phyloP scores from a whole-genome alignment of 1,140 invertebrate species.

The Bombus fervidus region DNA sequence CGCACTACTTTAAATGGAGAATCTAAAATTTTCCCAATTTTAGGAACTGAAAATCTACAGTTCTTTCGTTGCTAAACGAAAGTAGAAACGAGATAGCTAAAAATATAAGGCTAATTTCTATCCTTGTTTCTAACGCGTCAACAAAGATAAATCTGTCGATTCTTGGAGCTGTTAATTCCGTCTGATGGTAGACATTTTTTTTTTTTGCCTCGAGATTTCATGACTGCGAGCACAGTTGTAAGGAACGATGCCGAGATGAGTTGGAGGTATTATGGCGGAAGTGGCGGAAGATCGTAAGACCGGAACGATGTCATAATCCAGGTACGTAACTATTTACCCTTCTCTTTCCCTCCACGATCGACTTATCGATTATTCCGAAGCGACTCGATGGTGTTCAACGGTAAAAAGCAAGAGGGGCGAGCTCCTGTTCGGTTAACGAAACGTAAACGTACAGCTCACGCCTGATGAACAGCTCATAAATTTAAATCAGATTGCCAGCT shows the following conservation, averaged over 20 bases:
- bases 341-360: conserved; percentile 20
- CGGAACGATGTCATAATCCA: conserved; percentile 48
- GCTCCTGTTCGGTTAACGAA: conserved; percentile 24
- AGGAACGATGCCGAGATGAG: conserved; percentile 24
- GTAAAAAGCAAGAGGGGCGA: background rate
- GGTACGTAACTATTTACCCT: conserved; percentile 45
- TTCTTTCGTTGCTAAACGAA: too few species aligned
- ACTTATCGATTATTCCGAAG: conserved; percentile 48
- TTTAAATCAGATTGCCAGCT: conserved; percentile 40
- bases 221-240: conserved; percentile 7
- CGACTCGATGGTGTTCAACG: background rate
- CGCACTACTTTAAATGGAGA: too few species aligned
- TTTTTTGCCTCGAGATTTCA: conserved; percentile 3
- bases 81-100: too few species aligned
- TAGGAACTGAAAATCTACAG: too few species aligned
- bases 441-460: conserved; percentile 35
- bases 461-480: conserved; percentile 45
- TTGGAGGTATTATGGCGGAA: conserved; percentile 42
- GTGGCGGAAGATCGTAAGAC: conserved; percentile 45
- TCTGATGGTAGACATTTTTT: too few species aligned
- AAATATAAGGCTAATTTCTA: background rate
- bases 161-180: conserved; percentile 15
- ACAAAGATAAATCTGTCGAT: conserved; percentile 28
- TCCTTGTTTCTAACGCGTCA: background rate
- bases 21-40: too few species aligned